These are phyloP conservation scores for Aphis craccivora DNA, from an alignment of 1,140 invertebrate species.

Conservation along the genomic window DNA sequence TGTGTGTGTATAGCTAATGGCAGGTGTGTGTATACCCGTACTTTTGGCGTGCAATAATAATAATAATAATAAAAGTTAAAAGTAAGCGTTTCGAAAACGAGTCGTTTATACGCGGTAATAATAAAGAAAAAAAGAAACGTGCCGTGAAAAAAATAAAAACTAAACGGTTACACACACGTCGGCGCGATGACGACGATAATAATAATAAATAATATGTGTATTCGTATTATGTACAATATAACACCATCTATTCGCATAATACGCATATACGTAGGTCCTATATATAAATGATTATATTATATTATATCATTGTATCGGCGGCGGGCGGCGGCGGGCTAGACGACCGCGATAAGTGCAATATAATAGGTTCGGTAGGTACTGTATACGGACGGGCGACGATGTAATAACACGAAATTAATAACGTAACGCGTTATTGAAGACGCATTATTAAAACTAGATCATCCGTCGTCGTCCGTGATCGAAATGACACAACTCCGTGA, in stretches of 20 bases:
- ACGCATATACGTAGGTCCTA: neutral
- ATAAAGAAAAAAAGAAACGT: neutral
- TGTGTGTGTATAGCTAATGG: neutral
- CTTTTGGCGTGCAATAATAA: neutral
- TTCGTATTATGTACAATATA: neutral
- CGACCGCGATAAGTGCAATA: neutral
- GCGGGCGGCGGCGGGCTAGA: neutral
- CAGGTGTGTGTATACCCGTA: neutral
- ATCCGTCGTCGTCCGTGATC: slow-evolving; percentile 35
- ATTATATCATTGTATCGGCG: no score
- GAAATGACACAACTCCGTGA: slow-evolving; percentile 8
- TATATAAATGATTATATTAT: neutral
- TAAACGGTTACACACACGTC: slow-evolving; percentile 25
- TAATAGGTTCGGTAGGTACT: neutral
- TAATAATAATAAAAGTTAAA: neutral
- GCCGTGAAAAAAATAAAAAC: neutral
- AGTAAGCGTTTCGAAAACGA: slow-evolving; percentile 21
- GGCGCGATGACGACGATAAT: neutral
- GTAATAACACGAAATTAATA: slow-evolving; percentile 47
- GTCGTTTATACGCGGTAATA: neutral
- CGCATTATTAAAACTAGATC: slow-evolving; percentile 43
- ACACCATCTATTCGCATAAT: neutral
- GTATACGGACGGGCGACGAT: neutral
- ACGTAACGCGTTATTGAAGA: slow-evolving; percentile 54
- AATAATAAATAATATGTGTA: neutral